phyloP scores from a whole-genome alignment of 2,113 vertebrate species.

The Silurus asotus region DNA sequence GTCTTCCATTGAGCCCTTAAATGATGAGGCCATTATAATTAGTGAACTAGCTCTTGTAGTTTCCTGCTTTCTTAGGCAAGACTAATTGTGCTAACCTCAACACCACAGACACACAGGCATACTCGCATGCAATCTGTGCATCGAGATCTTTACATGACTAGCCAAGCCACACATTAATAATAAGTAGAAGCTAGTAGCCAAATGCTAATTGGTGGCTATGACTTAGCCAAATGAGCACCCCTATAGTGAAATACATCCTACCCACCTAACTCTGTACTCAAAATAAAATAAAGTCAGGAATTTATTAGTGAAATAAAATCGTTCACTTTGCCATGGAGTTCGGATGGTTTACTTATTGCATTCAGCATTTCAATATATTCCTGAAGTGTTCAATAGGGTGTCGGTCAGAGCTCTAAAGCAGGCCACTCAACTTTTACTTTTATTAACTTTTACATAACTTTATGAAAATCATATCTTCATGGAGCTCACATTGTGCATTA shows the following conservation, averaged over 20 bases:
- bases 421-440: too few species aligned
- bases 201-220: constrained; percentile 5
- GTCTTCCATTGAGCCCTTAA: background rate
- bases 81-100: background rate
- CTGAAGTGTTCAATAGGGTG: background rate
- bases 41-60: background rate
- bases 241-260: background rate
- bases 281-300: background rate
- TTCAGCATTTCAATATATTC: background rate
- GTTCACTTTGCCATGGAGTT: background rate
- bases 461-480: too few species aligned
- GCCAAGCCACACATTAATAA: background rate
- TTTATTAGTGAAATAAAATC: background rate
- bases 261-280: background rate
- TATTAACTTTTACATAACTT: too few species aligned
- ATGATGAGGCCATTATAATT: background rate
- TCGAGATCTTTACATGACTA: background rate
- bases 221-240: background rate
- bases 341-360: background rate
- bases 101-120: background rate
- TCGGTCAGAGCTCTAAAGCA: too few species aligned
- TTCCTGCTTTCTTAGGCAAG: background rate
- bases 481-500: too few species aligned
- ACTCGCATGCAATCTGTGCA: too few species aligned
- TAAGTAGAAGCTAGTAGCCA: background rate